These are phyloP conservation scores for Nasonia longicornis DNA, from an alignment of 1,140 invertebrate species.

Conservation along the genomic window DNA sequence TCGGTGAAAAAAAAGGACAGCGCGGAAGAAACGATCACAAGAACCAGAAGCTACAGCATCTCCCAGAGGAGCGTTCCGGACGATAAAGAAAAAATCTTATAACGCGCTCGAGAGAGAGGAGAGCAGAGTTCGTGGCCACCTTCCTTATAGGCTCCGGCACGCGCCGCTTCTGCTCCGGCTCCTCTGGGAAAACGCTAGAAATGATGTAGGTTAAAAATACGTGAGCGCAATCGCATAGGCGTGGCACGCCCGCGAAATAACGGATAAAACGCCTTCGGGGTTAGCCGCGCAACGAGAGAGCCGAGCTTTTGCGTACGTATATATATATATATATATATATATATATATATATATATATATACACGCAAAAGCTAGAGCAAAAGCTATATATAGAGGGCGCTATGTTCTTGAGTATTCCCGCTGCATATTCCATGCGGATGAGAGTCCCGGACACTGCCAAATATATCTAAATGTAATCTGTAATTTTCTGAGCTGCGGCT, in stretches of 20 bases:
- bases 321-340: neutral
- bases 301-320: neutral
- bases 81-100: slow-evolving; percentile 35
- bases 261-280: slow-evolving; percentile 39
- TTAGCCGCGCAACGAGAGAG: neutral
- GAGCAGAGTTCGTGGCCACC: neutral
- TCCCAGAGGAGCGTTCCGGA: slow-evolving; percentile 12
- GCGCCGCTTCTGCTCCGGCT: slow-evolving; percentile 28
- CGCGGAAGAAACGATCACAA: neutral
- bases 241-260: slow-evolving; percentile 41
- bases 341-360: neutral
- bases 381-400: too few relatives aligned
- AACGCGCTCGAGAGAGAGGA: neutral
- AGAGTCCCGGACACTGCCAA: neutral
- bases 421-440: neutral
- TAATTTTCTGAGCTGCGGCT: neutral
- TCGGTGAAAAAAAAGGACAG: neutral
- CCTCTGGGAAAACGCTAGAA: slow-evolving; percentile 39
- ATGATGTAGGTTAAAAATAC: slow-evolving; percentile 60
- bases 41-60: neutral
- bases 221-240: slow-evolving; percentile 57
- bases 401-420: neutral
- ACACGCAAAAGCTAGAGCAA: too few relatives aligned
- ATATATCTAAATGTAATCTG: neutral
- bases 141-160: slow-evolving; percentile 6